Evolutionary conservation across 2,113 vertebrate genomes (phyloP).

Genomic region (Saccopteryx leptura): DNA sequence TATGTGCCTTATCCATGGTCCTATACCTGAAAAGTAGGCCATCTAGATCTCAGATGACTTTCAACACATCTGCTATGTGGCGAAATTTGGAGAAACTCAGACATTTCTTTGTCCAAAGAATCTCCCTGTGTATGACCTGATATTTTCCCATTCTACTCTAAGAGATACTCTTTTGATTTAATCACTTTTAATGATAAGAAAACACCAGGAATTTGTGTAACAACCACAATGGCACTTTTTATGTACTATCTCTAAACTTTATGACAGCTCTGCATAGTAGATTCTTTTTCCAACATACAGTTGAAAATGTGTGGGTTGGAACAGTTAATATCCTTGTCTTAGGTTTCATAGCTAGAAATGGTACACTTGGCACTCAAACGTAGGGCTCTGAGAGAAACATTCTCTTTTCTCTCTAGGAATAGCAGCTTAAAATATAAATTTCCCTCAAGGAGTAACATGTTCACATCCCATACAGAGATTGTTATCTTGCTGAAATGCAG

Average conservation of each 20-base stretch:
- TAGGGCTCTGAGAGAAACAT: background rate
- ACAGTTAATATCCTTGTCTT: background rate
- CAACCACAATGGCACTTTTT: background rate
- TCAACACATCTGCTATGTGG: background rate
- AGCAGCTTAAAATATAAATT: conserved; percentile 11
- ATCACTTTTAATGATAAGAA: background rate
- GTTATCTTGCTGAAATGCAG: background rate
- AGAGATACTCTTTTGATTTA: background rate
- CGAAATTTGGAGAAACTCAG: background rate
- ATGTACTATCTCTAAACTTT: background rate
- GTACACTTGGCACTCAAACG: background rate
- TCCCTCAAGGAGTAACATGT: background rate
- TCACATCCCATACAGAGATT: background rate
- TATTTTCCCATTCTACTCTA: background rate
- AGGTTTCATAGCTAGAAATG: background rate
- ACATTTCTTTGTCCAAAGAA: background rate
- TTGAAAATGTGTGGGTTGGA: background rate
- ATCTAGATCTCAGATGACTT: background rate
- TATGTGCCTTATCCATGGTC: background rate
- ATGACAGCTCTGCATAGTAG: background rate
- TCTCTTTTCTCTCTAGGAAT: background rate
- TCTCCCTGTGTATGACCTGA: background rate
- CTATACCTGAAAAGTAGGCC: background rate
- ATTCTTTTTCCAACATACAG: background rate
- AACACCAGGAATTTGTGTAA: background rate